Percentiles rank a stretch among this genome's conserved stretches.
These are phyloP conservation scores for Ornithorhynchus anatinus DNA, from an alignment of 2,113 vertebrate species.

Conservation along the genomic window DNA sequence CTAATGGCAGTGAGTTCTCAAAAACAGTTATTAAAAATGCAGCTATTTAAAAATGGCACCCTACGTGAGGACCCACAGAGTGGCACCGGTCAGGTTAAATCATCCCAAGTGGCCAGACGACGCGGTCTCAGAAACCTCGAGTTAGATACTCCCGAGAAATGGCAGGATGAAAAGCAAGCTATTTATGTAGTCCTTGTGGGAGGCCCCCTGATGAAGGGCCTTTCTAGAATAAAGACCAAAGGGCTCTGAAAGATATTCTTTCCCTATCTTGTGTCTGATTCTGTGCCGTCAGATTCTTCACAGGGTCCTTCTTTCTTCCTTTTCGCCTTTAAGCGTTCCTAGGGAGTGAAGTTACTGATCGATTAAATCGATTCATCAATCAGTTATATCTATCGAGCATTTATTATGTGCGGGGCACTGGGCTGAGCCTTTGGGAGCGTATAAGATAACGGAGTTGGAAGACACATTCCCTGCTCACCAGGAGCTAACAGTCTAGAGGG, in stretches of 20 bases:
- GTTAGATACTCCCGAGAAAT: neutral
- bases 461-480: no score
- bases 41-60: neutral
- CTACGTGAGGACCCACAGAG: neutral
- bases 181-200: neutral
- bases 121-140: no score
- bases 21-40: neutral
- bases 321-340: neutral
- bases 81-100: neutral
- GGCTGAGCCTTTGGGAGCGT: no score
- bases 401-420: no score
- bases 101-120: neutral
- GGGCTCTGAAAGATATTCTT: neutral
- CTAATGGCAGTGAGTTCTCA: neutral
- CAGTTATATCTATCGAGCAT: no score
- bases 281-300: conserved; percentile 1
- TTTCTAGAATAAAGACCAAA: neutral
- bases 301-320: neutral
- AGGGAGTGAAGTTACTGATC: conserved; percentile 1
- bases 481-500: no score
- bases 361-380: no score
- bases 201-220: neutral
- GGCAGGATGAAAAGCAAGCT: neutral
- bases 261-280: neutral
- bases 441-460: no score